phyloP scores from a whole-genome alignment of 1,140 invertebrate genomes.

The Lordiphosa collinella region DNA sequence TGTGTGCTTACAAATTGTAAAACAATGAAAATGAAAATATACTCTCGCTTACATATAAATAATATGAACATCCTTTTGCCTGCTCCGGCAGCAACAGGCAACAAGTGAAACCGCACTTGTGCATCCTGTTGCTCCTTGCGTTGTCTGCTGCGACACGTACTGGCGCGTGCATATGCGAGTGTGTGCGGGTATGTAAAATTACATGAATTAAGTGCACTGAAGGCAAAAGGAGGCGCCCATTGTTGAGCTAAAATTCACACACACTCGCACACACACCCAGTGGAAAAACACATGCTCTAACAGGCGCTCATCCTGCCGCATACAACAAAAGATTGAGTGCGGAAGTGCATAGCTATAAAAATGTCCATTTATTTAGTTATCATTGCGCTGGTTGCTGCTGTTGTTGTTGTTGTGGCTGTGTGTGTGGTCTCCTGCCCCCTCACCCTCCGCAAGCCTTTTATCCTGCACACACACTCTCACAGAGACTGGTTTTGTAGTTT shows the following conservation, averaged over 20 bases:
- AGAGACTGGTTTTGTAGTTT: constrained; percentile 41
- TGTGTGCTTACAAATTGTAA: constrained; percentile 76
- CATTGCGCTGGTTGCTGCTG: constrained; percentile 72
- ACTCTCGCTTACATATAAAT: constrained; percentile 25
- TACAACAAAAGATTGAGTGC: constrained; percentile 74
- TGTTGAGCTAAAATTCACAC: constrained; percentile 49
- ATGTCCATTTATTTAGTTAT: constrained; percentile 78
- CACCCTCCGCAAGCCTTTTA: not conserved
- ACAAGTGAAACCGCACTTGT: constrained; percentile 68
- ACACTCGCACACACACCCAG: constrained; percentile 13
- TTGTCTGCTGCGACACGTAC: constrained; percentile 35
- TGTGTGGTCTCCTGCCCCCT: constrained; percentile 19
- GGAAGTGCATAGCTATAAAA: constrained; percentile 78
- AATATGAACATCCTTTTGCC: constrained; percentile 23
- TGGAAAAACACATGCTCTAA: constrained; percentile 57
- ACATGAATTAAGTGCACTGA: constrained; percentile 73
- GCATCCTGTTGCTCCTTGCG: constrained; percentile 65
- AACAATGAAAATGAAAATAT: constrained; percentile 71
- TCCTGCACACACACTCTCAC: constrained; percentile 21
- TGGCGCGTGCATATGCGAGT: constrained; percentile 29
- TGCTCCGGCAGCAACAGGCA: constrained; percentile 31
- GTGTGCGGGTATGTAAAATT: constrained; percentile 66
- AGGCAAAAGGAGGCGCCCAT: constrained; percentile 38
- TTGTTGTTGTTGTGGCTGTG: constrained; percentile 24
- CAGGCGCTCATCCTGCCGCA: constrained; percentile 67